Conservation (phyloP, 2,888 invertebrate species). For the Rosalia funebris region DNA sequence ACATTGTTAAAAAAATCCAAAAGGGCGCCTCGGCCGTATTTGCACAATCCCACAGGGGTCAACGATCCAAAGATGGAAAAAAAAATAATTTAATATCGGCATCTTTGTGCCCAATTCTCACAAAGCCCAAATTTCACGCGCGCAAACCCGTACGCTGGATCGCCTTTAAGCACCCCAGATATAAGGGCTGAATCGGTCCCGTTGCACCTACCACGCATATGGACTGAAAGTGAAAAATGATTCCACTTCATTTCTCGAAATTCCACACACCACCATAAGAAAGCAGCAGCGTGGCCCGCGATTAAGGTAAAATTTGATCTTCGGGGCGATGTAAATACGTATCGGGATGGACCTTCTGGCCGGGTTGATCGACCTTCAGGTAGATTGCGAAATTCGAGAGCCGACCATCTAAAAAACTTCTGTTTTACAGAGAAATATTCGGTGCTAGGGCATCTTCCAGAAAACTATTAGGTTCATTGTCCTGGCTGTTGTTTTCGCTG, state of each 20-base stretch:
- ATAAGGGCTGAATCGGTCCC: constrained; percentile 30
- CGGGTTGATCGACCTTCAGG: constrained; percentile 51
- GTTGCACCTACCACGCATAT: constrained; percentile 49
- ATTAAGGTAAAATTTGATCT: constrained; percentile 24
- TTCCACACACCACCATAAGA: constrained; percentile 34
- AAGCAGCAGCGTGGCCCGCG: constrained; percentile 12
- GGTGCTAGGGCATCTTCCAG: constrained; percentile 35
- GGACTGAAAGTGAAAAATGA: constrained; percentile 55
- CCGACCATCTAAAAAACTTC: constrained; percentile 46
- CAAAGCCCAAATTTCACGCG: constrained; percentile 54
- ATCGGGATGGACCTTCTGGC: constrained; percentile 36
- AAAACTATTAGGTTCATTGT: constrained; percentile 46
- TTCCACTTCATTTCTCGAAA: constrained; percentile 49
- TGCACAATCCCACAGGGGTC: constrained; percentile 39
- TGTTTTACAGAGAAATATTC: constrained; percentile 38
- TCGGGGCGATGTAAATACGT: constrained; percentile 35
- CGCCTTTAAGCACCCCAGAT: constrained; percentile 24
- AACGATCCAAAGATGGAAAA: constrained; percentile 34
- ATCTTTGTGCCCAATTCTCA: constrained; percentile 52
- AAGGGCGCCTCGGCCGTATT: constrained; percentile 42
- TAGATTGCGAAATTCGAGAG: constrained; percentile 46
- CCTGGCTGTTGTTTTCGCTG: constrained; percentile 36
- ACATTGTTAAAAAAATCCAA: constrained; percentile 37
- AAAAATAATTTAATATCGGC: constrained; percentile 54
- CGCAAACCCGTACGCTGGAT: constrained; percentile 26